These are phyloP conservation scores for Polypedilum pembai DNA, from an alignment of 1,140 invertebrate genomes.

Conservation along the genomic window DNA sequence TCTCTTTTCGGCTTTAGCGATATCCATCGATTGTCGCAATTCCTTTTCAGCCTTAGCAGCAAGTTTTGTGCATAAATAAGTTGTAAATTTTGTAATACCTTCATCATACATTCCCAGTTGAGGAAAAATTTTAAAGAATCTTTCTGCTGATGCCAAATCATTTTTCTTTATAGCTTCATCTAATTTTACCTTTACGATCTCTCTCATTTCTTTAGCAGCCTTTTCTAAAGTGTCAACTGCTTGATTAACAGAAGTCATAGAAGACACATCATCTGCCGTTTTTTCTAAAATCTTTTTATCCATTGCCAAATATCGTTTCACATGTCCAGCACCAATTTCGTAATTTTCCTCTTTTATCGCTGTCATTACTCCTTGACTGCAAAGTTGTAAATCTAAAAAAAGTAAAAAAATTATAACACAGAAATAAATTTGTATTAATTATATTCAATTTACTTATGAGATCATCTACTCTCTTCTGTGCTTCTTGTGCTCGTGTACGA, in stretches of 20 bases:
- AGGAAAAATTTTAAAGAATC: constrained; percentile 98
- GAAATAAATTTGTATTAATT: background rate
- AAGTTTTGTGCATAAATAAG: constrained; percentile 78
- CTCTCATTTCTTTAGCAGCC: constrained; percentile 59
- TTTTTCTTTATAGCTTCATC: constrained; percentile 84
- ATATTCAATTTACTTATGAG: constrained; percentile 53
- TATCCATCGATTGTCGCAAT: constrained; percentile 54
- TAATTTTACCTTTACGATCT: constrained; percentile 73
- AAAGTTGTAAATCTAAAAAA: constrained; percentile 77
- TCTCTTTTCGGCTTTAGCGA: constrained; percentile 60
- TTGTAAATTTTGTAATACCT: constrained; percentile 86
- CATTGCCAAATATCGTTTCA: constrained; percentile 91
- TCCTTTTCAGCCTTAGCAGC: constrained; percentile 67
- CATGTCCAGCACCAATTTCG: constrained; percentile 89
- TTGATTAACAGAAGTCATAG: constrained; percentile 40
- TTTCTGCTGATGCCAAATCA: constrained; percentile 89
- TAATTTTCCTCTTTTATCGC: constrained; percentile 86
- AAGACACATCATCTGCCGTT: constrained; percentile 66
- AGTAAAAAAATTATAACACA: background rate
- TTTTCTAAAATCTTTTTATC: constrained; percentile 80
- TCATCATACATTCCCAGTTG: constrained; percentile 85
- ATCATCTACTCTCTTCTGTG: constrained; percentile 91
- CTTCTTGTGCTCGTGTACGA: constrained; percentile 86
- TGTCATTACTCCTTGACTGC: constrained; percentile 88
- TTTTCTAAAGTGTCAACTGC: constrained; percentile 75